Conservation (phyloP, 1,140 invertebrate species). For the Tenebrio molitor region DNA sequence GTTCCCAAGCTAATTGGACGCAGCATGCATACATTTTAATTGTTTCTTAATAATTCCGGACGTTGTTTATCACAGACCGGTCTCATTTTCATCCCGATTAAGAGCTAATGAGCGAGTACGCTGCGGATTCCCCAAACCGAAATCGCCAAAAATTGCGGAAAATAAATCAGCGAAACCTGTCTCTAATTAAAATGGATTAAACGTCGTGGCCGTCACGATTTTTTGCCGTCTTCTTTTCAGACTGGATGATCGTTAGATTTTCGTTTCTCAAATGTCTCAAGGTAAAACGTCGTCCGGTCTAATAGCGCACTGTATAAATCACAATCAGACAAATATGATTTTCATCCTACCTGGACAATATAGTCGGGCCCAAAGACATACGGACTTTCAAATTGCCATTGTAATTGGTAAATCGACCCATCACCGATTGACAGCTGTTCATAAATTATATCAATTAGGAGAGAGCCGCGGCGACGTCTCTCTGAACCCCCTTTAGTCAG, state of each 20-base stretch:
- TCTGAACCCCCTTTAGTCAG: not conserved
- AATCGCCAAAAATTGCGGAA: conserved; percentile 1
- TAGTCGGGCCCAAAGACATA: conserved; percentile 31
- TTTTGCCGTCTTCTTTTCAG: conserved; percentile 11
- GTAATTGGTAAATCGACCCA: conserved; percentile 52
- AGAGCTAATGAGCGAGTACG: conserved; percentile 15
- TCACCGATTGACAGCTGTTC: conserved; percentile 48
- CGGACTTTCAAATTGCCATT: conserved; percentile 51
- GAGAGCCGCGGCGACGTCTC: not conserved
- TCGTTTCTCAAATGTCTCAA: conserved; percentile 21
- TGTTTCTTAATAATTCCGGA: conserved; percentile 40
- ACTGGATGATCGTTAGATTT: conserved; percentile 34
- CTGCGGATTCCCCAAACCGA: not conserved
- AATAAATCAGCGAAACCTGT: conserved; percentile 33
- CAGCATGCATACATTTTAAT: conserved; percentile 26
- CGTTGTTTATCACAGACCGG: conserved; percentile 29
- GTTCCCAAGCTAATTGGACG: conserved; percentile 27
- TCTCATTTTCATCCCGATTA: conserved; percentile 30
- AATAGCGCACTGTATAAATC: conserved; percentile 53
- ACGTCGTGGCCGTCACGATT: conserved; percentile 33
- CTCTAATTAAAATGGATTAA: conserved; percentile 44
- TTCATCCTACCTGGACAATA: conserved; percentile 56
- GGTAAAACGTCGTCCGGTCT: conserved; percentile 2
- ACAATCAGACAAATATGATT: conserved; percentile 60
- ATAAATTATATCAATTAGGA: conserved; percentile 53